phyloP scores from a whole-genome alignment of 2,797 vertebrate genomes.

The Squalus acanthias region DNA sequence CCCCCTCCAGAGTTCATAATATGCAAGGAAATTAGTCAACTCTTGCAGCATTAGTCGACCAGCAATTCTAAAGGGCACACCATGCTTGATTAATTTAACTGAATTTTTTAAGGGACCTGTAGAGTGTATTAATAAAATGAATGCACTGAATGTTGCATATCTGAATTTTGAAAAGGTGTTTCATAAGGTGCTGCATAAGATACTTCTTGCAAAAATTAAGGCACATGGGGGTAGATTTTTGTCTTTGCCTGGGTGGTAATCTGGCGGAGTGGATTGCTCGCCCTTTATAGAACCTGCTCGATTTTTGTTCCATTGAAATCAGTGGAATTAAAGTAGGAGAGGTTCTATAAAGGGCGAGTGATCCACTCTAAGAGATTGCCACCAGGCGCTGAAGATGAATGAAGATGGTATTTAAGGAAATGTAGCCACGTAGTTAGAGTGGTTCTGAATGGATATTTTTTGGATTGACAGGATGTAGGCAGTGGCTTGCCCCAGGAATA shows the following conservation, averaged over 20 bases:
- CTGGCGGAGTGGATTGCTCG: background rate
- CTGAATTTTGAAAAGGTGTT: background rate
- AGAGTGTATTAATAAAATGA: background rate
- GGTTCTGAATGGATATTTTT: background rate
- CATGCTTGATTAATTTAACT: background rate
- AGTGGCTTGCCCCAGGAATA: background rate
- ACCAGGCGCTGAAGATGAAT: background rate
- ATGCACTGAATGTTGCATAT: background rate
- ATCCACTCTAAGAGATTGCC: background rate
- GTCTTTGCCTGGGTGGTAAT: background rate
- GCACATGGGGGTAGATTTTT: background rate
- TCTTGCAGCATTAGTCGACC: background rate
- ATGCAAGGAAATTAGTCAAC: background rate
- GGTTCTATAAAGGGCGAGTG: background rate
- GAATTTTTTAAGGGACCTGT: background rate
- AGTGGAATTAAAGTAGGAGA: background rate
- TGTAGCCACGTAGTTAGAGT: background rate
- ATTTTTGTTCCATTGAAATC: background rate
- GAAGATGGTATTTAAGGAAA: background rate
- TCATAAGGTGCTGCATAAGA: background rate
- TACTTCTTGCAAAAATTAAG: background rate
- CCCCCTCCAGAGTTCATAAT: background rate
- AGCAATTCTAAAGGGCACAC: background rate
- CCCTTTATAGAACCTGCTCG: background rate
- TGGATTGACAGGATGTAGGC: background rate